Evolutionary conservation across 2,797 vertebrate species (phyloP).

Genomic region (Odontamblyopus lacepedii): DNA sequence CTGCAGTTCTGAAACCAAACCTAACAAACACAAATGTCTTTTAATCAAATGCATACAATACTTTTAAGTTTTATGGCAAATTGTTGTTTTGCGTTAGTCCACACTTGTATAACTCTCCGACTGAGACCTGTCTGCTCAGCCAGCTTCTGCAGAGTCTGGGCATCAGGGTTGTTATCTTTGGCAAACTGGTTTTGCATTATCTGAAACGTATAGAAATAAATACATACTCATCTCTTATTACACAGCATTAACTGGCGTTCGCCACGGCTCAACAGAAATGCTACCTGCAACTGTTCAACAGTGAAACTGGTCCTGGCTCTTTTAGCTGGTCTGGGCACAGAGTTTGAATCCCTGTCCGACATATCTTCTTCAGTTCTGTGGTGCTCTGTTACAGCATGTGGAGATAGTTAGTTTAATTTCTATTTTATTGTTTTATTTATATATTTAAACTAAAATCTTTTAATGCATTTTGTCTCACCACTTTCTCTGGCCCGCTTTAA

Average conservation of each 20-base stretch:
- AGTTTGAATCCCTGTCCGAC: constrained; percentile 82
- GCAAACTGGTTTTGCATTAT: constrained; percentile 94
- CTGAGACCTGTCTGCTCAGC: constrained; percentile 93
- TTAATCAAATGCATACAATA: not conserved
- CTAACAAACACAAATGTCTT: constrained; percentile 58
- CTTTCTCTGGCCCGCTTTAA: constrained; percentile 89
- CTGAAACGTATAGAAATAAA: constrained; percentile 59
- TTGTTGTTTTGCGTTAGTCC: not conserved
- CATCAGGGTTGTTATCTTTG: constrained; percentile 94
- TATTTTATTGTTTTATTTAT: not conserved
- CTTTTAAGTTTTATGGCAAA: not conserved
- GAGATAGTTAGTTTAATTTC: not conserved
- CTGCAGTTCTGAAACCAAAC: constrained; percentile 99
- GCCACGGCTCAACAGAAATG: not conserved
- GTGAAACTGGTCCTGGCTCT: constrained; percentile 97
- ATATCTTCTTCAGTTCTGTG: constrained; percentile 84
- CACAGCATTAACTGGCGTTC: not conserved
- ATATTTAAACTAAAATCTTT: not conserved
- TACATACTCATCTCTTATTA: not conserved
- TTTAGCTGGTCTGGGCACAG: constrained; percentile 88
- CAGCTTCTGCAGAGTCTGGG: constrained; percentile 91
- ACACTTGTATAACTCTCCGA: constrained; percentile 87
- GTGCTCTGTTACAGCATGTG: constrained; percentile 76
- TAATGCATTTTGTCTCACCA: constrained; percentile 72
- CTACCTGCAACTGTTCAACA: constrained; percentile 94